Base-by-base conservation (phyloP, 1,140 invertebrate genomes). In the Drosophila obscura region DNA sequence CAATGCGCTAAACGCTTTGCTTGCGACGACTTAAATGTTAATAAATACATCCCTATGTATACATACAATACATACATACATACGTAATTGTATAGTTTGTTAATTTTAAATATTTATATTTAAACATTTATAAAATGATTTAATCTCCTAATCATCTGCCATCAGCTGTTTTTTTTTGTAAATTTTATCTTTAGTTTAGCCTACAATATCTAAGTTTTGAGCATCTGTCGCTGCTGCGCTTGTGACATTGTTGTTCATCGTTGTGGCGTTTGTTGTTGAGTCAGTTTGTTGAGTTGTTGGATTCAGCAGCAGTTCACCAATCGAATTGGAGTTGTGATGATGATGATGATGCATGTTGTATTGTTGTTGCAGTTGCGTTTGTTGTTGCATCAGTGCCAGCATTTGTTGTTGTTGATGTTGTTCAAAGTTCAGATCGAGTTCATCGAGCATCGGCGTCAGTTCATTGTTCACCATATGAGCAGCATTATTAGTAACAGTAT, bases 161-260 rank as follows among this genome's bases (percentile, higher is more conserved):
- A 19, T 53, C 13, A 19, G 15, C 19, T 53, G 28, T 0, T 16
- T 19, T 0, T 16, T 19, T 39, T 24, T 24, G 52, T 71, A 58
- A 57, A 67, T 77, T 67, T 48, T 62, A 50, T 75, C 69, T 51
- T 83, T 80, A 75, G 49, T 77, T 81, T 91, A 91, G 59, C 75
- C 90, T 90, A 91, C 90, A 89, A 91, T 91, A 91, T 91, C 90
- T 90, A 91, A 72, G 73, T 90, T 91, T 91, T 91, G 90, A 91
- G 90, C 90, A 91, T 91, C 90, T 84, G 90, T 90, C 74, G 89
- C 90, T 78, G 90, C 85, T 87, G 77, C 55, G 44, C 53, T 71
- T 71, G 67, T 68, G 44, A 56, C 43, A 63, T 65, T 77, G 68
- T 89, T 89, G 73, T 62, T 63, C 60, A 45, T 62, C 63, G 56